Percentiles rank a stretch among this genome's conserved stretches.
Evolutionary conservation across 2,888 invertebrate genomes (phyloP).

Genomic region (Zygothrica quintamaculata): DNA sequence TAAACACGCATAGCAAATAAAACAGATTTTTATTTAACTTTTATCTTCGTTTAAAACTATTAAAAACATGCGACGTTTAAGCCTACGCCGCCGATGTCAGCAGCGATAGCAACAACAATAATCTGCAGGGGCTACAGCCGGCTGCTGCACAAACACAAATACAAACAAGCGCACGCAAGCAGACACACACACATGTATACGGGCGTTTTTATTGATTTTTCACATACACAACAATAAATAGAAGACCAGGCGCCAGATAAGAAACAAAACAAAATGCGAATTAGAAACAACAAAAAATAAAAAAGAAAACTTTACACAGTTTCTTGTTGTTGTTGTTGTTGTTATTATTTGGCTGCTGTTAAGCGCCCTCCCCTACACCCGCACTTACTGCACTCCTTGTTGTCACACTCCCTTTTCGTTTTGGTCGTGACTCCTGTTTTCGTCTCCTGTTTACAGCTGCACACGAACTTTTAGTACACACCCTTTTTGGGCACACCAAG

Average conservation of each 20-base stretch:
- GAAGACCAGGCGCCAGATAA: constrained; percentile 31
- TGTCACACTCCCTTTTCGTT: constrained; percentile 8
- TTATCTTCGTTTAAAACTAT: constrained; percentile 6
- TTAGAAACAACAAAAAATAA: constrained; percentile 26
- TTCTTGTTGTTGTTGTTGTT: constrained; percentile 21
- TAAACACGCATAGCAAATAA: constrained; percentile 60
- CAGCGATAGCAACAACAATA: constrained; percentile 3
- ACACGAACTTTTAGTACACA: constrained; percentile 47
- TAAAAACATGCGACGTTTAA: constrained; percentile 25
- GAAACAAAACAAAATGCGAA: constrained; percentile 34
- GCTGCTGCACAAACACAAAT: constrained; percentile 59
- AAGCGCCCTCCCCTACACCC: constrained; percentile 13
- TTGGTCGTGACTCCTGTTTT: constrained; percentile 48
- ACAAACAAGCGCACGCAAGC: constrained; percentile 37
- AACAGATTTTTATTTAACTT: constrained; percentile 9
- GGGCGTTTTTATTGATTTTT: constrained; percentile 53
- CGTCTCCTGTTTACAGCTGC: constrained; percentile 60
- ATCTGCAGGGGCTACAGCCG: constrained; percentile 35
- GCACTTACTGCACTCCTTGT: constrained; percentile 49
- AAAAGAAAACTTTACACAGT: constrained; percentile 17
- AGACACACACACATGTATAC: constrained; percentile 11
- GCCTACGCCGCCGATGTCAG: constrained; percentile 4
- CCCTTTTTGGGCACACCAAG: constrained; percentile 51
- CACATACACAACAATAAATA: constrained; percentile 42
- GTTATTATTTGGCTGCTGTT: constrained; percentile 18